Evolutionary conservation across 2,113 vertebrate genomes (phyloP), one percentile per base, ranked within the genome.

Genomic region (Catharus bicknelli): DNA sequence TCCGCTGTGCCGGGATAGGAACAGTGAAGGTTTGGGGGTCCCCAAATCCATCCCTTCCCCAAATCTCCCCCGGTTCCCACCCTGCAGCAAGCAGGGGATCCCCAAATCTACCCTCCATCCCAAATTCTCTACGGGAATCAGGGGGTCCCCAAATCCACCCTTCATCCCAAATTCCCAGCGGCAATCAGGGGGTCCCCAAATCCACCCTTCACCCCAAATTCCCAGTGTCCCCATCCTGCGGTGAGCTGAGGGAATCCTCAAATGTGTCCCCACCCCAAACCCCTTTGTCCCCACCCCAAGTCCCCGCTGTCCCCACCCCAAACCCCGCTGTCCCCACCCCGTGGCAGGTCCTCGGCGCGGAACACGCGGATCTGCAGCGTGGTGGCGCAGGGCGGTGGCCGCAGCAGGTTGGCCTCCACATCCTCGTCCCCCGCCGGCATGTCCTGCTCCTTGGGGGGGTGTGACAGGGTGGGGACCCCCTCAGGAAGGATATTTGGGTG

Each of bases 301-400:
- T 25, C 22, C 47, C 20, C 12, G 4, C 11, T 23, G 11, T 13
- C 22, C 22, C 48, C 45, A 27, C 7, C 59, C 59, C 61, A 48
- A 13, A 48, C 22, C 47, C 47, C 22, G 2, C 22, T 21, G 47
- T 29, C 93, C 47, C 32, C 93, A 98, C 97, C 85, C 68, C 64
- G 57, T 1, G 94, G 94, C 34, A 98, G 93, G 70, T 97, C 96
- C 82, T 98, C 48, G 13, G 25, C 96, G 0, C 66, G 69, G 90
- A 97, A 97, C 83, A 98, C 27, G 47, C 91, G 91, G 79, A 98
- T 67, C 66, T 91, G 92, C 23, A 98, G 68, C 6, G 86, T 87
- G 73, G 95, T 90, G 2, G 42, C 9, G 2, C 73, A 75, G 1
- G 82, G 61, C 0, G 32, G 10, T 0, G 97, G 88, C 72, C 48